A percentile compares a stretch with the other conserved stretches of the same genome.
phyloP scores from a whole-genome alignment of 2,888 invertebrate species.

The Drosophila basisetae region DNA sequence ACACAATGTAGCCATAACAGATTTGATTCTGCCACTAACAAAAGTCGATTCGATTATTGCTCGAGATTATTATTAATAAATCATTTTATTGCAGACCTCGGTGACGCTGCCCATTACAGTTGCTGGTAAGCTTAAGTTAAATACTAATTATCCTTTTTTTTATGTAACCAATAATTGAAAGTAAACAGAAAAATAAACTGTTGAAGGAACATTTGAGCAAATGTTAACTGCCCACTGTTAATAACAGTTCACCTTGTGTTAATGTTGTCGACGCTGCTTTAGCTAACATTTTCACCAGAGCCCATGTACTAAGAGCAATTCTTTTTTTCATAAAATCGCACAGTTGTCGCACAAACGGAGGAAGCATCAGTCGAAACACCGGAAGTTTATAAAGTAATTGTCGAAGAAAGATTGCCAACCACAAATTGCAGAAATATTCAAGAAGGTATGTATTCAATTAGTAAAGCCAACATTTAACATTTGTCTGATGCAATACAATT shows the following conservation, averaged over 20 bases:
- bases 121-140: constrained; percentile 41
- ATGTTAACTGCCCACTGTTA: background rate
- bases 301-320: constrained; percentile 12
- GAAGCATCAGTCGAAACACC: constrained; percentile 10
- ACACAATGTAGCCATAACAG: background rate
- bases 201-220: background rate
- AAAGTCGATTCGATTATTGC: too few relatives aligned
- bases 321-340: constrained; percentile 5
- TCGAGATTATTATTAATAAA: background rate
- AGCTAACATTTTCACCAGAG: constrained; percentile 15
- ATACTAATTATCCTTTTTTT: background rate
- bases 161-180: background rate
- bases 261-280: background rate
- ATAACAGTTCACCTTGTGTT: background rate
- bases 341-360: constrained; percentile 39
- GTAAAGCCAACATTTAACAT: background rate
- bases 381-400: constrained; percentile 76
- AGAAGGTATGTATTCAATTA: constrained; percentile 52
- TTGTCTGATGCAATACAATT: constrained; percentile 61
- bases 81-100: constrained; percentile 50
- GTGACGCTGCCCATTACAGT: constrained; percentile 58
- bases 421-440: constrained; percentile 20
- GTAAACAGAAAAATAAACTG: background rate
- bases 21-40: constrained; percentile 13
- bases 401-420: constrained; percentile 63